Base-by-base conservation (phyloP, 2,797 vertebrate genomes). In the Galagoides demidoff region DNA sequence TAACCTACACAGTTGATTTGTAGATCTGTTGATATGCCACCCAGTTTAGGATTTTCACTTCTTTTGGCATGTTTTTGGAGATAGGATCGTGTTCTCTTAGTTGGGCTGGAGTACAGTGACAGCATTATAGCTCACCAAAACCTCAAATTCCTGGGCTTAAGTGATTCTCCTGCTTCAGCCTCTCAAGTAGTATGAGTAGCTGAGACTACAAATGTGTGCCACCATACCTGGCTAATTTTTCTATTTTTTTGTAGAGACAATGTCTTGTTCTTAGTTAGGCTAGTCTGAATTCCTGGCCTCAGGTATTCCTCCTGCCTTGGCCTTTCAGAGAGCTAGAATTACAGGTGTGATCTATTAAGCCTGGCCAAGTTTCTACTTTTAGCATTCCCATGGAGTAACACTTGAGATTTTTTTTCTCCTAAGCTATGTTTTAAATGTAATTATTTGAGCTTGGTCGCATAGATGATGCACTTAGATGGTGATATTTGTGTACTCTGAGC, bases 401-500 rank as follows among this genome's bases (percentile, higher is more conserved):
- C 39, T 84, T 85, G 64, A 14, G 2, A 29, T 92, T 95, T 90
- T 78, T 96, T 92, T 49, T 71, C 23, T 81, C 39, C 68, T 19
- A 59, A 66, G 70, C 64, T 13, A 55, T 87, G 52, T 14, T 95
- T 96, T 89, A 77, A 73, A 89, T 78, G 68, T 83, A 85, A 64
- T 85, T 96, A 91, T 94, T 81, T 92, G 45, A 92, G 39, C 25
- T 87, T 34, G n/a, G 70, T 92, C 73, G 77, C 1, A 7, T 64
- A 63, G 59, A 22, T 14, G 34, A 25, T 76, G 9, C 11, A 77
- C 59, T 89, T 83, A 76, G 70, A 31, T 86, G 77, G 27, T 81
- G 77, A 49, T 94, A 45, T 89, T 95, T 96, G 10, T 90, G 19
- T 91, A n/a, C 6, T 82, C 34, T 83, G 74, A 89, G 64, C 59